Conservation (phyloP, 2,888 invertebrate genomes). For the Ormyrus labotus region DNA sequence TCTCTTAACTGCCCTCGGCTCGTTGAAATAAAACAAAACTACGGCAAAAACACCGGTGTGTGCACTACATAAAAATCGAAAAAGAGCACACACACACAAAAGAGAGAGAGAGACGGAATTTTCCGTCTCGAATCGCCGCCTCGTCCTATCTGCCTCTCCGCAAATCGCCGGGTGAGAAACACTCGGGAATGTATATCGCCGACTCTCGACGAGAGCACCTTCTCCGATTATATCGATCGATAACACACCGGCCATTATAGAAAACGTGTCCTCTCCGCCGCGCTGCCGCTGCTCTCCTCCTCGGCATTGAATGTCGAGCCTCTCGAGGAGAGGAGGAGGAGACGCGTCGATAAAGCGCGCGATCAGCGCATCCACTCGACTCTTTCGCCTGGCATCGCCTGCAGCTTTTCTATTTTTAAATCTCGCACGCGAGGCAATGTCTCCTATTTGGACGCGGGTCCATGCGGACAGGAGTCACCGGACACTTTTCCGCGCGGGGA, state of each 20-base stretch:
- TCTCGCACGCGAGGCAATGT: constrained; percentile 11
- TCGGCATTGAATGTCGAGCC: background rate
- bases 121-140: constrained; percentile 15
- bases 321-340: no score
- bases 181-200: background rate
- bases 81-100: no score
- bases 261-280: background rate
- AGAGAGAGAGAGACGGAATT: constrained; percentile 7
- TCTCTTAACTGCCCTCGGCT: no score
- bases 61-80: no score
- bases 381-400: constrained; percentile 26
- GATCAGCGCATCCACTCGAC: constrained; percentile 7
- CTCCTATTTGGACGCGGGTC: constrained; percentile 48
- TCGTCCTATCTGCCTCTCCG: constrained; percentile 5
- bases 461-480: no score
- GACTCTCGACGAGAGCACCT: constrained; percentile 10
- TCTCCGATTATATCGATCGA: constrained; percentile 39
- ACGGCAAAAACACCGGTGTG: no score
- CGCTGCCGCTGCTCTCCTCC: background rate
- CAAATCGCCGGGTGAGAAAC: constrained; percentile 1
- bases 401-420: constrained; percentile 49
- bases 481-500: background rate
- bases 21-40: no score
- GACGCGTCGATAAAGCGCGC: constrained; percentile 23
- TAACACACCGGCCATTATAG: constrained; percentile 3